A percentile compares a stretch with the other conserved stretches of the same genome.
Conservation (phyloP, 2,797 vertebrate species). For the Tamandua tetradactyla region DNA sequence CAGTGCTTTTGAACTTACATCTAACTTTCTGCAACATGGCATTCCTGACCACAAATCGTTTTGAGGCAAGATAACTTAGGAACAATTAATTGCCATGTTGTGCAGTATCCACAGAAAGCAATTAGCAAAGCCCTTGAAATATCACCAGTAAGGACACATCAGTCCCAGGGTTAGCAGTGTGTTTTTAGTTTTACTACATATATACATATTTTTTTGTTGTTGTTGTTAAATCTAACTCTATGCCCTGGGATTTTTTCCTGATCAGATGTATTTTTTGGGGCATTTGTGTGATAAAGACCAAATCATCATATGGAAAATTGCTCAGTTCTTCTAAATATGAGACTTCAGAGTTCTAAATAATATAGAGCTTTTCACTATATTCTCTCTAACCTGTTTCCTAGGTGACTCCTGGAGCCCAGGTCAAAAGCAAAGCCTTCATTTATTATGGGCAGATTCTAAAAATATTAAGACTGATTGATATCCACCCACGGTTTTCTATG, state of each 20-base stretch:
- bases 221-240: background rate
- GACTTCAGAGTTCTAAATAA: background rate
- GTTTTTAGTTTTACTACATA: background rate
- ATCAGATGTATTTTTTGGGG: background rate
- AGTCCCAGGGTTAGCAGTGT: background rate
- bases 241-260: background rate
- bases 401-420: background rate
- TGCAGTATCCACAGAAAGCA: conserved; percentile 18
- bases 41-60: background rate
- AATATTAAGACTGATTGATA: background rate
- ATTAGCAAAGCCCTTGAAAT: conserved; percentile 22
- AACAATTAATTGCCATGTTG: background rate
- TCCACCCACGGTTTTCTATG: background rate
- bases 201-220: no score
- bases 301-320: background rate
- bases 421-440: background rate
- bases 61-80: background rate
- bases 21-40: background rate
- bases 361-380: background rate
- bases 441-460: background rate
- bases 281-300: background rate
- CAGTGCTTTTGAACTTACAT: no score
- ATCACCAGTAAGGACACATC: background rate
- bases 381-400: background rate
- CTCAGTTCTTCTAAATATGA: background rate